A percentile compares a stretch with the other conserved stretches of the same genome.
phyloP scores from a whole-genome alignment of 1,140 invertebrate species.

The Drosophila sproati region DNA sequence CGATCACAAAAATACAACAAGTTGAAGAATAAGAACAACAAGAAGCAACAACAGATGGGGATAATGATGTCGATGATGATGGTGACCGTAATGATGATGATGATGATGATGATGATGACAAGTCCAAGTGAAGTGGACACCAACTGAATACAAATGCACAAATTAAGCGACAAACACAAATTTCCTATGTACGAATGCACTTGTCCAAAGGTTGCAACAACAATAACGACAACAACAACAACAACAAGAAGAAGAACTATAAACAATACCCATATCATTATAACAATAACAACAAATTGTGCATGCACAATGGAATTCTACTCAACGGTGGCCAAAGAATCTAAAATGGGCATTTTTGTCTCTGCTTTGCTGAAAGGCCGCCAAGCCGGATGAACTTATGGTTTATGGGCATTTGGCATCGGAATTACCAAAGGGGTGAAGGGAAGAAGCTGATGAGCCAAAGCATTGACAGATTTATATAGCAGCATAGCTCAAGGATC shows the following conservation, averaged over 20 bases:
- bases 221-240: constrained; percentile 6
- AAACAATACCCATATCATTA: constrained; percentile 37
- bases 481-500: not conserved
- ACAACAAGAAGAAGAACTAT: constrained; percentile 14
- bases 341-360: constrained; percentile 40
- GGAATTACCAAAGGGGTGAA: constrained; percentile 12
- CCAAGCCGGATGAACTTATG: constrained; percentile 32
- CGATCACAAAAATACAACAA: constrained; percentile 59
- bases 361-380: constrained; percentile 40
- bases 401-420: constrained; percentile 35
- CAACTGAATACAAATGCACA: constrained; percentile 73
- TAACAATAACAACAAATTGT: constrained; percentile 47
- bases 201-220: constrained; percentile 72
- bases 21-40: constrained; percentile 32
- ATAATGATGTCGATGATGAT: constrained; percentile 22
- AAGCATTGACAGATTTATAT: not conserved
- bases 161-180: constrained; percentile 69
- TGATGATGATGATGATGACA: constrained; percentile 36
- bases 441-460: not conserved
- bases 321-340: not conserved
- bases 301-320: constrained; percentile 63
- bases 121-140: constrained; percentile 54
- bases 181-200: constrained; percentile 79
- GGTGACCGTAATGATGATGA: too few species aligned
- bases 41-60: constrained; percentile 27